These are phyloP conservation scores for Noctua fimbriata DNA, from an alignment of 2,888 invertebrate species.

Conservation along the genomic window DNA sequence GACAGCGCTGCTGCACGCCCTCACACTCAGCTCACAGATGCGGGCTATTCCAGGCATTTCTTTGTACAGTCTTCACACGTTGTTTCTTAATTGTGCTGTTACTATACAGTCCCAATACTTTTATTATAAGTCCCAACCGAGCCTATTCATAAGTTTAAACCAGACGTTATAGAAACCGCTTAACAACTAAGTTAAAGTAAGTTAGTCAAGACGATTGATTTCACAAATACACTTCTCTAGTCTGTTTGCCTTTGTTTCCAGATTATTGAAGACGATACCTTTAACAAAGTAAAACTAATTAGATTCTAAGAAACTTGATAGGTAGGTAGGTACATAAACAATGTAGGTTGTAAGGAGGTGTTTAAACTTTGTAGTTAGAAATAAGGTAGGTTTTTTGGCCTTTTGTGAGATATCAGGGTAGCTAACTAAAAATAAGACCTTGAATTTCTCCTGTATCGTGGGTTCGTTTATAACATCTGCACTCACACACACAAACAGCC, in stretches of 20 bases:
- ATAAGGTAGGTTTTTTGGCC: neutral
- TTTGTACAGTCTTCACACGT: neutral
- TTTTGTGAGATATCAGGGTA: neutral
- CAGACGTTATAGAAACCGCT: neutral
- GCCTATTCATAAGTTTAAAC: neutral
- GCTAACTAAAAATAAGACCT: no score
- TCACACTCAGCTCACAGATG: neutral
- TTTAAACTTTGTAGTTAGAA: neutral
- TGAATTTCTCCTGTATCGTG: no score
- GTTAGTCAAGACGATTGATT: slow-evolving; percentile 10
- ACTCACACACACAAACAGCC: no score
- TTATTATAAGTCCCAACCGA: neutral
- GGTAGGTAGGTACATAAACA: no score
- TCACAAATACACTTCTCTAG: neutral
- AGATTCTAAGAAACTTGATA: slow-evolving; percentile 18
- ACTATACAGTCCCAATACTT: neutral
- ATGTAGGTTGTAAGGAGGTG: neutral
- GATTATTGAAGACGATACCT: neutral
- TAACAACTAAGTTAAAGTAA: neutral
- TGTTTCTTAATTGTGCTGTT: no score
- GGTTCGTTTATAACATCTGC: no score
- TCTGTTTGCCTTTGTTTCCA: neutral
- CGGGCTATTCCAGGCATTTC: neutral
- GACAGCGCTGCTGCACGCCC: neutral
- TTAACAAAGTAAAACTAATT: slow-evolving; percentile 4